Conservation (phyloP, 2,888 invertebrate genomes). For the Himalopsyche japonica region DNA sequence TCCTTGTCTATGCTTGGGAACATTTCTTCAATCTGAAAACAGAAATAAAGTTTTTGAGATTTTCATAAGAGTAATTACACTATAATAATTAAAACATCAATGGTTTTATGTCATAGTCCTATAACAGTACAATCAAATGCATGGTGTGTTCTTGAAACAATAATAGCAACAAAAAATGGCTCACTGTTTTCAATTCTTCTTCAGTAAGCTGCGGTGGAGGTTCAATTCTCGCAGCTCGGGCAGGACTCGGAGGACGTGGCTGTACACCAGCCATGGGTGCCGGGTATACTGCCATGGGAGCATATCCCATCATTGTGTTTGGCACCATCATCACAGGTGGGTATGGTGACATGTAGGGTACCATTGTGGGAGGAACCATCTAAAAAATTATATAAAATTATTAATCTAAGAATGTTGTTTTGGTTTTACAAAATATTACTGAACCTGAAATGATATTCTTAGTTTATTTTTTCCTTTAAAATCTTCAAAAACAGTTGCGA, state of each 20-base stretch:
- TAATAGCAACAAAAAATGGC: not conserved
- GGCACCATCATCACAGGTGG: slow-evolving; percentile 75
- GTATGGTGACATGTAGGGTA: slow-evolving; percentile 55
- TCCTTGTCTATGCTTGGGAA: slow-evolving; percentile 94
- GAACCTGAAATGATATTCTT: no score
- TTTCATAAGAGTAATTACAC: not conserved
- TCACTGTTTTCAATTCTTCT: slow-evolving; percentile 68
- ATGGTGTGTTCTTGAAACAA: not conserved
- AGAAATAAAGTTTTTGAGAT: not conserved
- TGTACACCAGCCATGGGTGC: slow-evolving; percentile 45
- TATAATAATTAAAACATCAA: no score
- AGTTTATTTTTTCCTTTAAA: no score
- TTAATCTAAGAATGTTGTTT: no score
- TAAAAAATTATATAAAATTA: slow-evolving; percentile 40
- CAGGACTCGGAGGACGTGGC: slow-evolving; percentile 40
- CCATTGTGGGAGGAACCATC: slow-evolving; percentile 53
- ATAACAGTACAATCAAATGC: not conserved
- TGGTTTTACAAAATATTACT: no score
- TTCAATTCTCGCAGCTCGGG: slow-evolving; percentile 40
- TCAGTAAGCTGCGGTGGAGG: slow-evolving; percentile 55
- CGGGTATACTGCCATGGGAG: slow-evolving; percentile 48
- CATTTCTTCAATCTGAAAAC: slow-evolving; percentile 85
- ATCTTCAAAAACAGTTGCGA: no score
- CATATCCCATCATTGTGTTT: slow-evolving; percentile 59
- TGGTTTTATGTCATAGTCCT: no score